Conservation (phyloP, 2,113 vertebrate genomes). For the Oryzias melastigma region DNA sequence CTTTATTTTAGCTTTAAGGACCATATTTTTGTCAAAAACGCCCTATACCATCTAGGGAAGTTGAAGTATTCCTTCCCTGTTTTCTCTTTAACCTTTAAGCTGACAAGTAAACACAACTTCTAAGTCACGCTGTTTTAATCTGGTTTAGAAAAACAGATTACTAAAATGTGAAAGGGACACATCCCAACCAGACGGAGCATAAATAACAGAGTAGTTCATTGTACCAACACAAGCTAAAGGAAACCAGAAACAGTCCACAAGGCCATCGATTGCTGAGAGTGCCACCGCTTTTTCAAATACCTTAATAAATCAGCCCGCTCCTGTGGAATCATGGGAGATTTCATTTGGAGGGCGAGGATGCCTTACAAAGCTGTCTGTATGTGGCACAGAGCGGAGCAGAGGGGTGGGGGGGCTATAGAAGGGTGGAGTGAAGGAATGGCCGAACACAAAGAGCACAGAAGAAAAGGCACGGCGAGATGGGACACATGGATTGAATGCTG, state of each 20-base stretch:
- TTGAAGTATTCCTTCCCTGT: not conserved
- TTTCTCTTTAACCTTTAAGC: not conserved
- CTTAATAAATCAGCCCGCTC: conserved; percentile 62
- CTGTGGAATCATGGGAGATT: conserved; percentile 18
- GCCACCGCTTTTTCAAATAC: conserved; percentile 34
- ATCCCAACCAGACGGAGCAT: conserved; percentile 3
- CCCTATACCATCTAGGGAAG: no score
- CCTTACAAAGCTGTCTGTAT: conserved; percentile 65
- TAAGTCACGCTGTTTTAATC: not conserved
- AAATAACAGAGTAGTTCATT: conserved; percentile 14
- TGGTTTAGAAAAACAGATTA: not conserved
- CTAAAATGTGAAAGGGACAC: not conserved
- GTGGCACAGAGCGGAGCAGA: conserved; percentile 22
- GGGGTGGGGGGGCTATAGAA: conserved; percentile 11
- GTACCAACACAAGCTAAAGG: conserved; percentile 14
- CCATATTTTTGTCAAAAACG: no score
- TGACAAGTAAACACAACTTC: not conserved
- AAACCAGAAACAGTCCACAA: conserved; percentile 26
- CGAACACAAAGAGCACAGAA: conserved; percentile 45
- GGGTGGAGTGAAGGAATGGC: conserved; percentile 51
- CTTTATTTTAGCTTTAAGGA: no score
- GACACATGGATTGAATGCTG: conserved; percentile 31
- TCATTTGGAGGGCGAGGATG: conserved; percentile 29
- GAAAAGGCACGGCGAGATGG: conserved; percentile 25
- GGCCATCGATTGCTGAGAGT: conserved; percentile 40